Conservation (phyloP, 2,113 vertebrate genomes). For the Poeciliopsis occidentalis region DNA sequence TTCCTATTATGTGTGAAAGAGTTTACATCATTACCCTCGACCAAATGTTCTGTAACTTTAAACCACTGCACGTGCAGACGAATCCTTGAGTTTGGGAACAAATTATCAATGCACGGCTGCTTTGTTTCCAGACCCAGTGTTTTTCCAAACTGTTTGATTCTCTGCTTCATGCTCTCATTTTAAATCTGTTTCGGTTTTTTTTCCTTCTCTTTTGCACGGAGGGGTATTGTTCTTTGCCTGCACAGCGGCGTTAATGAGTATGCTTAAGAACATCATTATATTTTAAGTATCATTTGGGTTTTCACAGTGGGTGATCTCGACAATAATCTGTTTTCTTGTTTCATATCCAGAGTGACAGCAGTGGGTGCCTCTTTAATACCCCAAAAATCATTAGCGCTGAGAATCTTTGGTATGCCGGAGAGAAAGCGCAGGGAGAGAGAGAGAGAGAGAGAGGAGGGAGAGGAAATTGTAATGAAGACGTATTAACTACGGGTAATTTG, state of each 20-base stretch:
- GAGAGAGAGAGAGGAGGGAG: conserved; percentile 41
- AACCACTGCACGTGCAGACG: conserved; percentile 28
- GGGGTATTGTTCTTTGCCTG: conserved; percentile 77
- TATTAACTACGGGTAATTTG: conserved; percentile 85
- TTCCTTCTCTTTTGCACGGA: conserved; percentile 37
- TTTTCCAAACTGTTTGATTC: conserved; percentile 72
- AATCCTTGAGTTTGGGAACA: conserved; percentile 44
- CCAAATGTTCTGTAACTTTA: conserved; percentile 59
- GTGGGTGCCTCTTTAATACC: conserved; percentile 81
- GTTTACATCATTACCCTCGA: conserved; percentile 33
- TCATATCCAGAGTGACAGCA: conserved; percentile 83
- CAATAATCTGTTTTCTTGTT: conserved; percentile 85
- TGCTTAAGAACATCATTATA: conserved; percentile 86
- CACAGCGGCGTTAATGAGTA: conserved; percentile 82
- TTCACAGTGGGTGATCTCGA: conserved; percentile 83
- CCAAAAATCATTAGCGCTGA: conserved; percentile 79
- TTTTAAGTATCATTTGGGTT: conserved; percentile 85
- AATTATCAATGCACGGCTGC: conserved; percentile 54
- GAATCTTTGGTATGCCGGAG: conserved; percentile 69
- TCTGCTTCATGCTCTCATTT: conserved; percentile 80
- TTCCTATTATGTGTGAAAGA: conserved; percentile 39
- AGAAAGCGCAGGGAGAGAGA: conserved; percentile 35
- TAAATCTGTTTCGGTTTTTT: conserved; percentile 80
- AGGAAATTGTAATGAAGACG: conserved; percentile 78
- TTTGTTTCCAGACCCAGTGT: conserved; percentile 68